These are phyloP conservation scores for Caenorhabditis wallacei DNA, from an alignment of 2,888 invertebrate species.

Conservation along the genomic window DNA sequence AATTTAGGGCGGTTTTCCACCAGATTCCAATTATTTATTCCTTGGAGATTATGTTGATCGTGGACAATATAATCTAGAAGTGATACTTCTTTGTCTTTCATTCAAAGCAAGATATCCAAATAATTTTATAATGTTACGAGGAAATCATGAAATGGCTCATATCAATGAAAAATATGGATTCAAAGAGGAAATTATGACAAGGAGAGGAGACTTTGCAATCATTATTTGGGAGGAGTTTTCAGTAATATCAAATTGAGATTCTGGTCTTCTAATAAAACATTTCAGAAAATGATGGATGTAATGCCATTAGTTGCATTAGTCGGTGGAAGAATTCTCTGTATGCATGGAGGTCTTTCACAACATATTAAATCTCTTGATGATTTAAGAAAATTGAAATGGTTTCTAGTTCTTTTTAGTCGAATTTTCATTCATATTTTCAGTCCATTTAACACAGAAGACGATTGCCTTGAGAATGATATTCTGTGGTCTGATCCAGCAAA, in stretches of 20 bases:
- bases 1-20: slow-evolving; percentile 73
- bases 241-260: slow-evolving; percentile 14
- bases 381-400: slow-evolving; percentile 52
- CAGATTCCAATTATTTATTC: slow-evolving; percentile 74
- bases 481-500: slow-evolving; percentile 69
- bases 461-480: slow-evolving; percentile 69
- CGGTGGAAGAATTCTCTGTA: slow-evolving; percentile 85
- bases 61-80: slow-evolving; percentile 68
- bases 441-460: slow-evolving; percentile 42
- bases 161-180: slow-evolving; percentile 75
- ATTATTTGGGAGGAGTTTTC: slow-evolving; percentile 30
- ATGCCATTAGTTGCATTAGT: slow-evolving; percentile 85
- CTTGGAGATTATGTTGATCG: slow-evolving; percentile 77
- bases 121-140: slow-evolving; percentile 76
- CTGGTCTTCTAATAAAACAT: background rate
- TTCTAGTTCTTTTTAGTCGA: background rate
- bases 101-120: slow-evolving; percentile 73
- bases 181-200: slow-evolving; percentile 66
- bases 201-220: slow-evolving; percentile 24
- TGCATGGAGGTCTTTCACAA: slow-evolving; percentile 74
- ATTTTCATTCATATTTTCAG: slow-evolving; percentile 24
- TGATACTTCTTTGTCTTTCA: slow-evolving; percentile 64
- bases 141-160: slow-evolving; percentile 72
- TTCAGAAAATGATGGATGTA: slow-evolving; percentile 84
- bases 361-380: slow-evolving; percentile 61